Conservation (phyloP, 2,113 vertebrate species). For the Spea multiplicata region DNA sequence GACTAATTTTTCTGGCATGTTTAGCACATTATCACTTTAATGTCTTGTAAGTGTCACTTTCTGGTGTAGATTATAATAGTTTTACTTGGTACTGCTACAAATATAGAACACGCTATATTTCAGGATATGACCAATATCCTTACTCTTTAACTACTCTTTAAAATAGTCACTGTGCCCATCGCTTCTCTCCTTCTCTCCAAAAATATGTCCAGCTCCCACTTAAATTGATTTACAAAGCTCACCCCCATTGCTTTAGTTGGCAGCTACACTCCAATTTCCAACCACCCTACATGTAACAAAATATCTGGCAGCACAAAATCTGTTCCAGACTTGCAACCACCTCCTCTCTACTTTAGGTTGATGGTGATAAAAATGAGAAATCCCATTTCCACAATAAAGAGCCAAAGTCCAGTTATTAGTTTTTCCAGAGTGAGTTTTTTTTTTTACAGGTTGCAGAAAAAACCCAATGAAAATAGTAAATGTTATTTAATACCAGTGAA, state of each 20-base stretch:
- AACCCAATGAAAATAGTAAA: not conserved
- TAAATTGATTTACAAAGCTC: slow-evolving; percentile 30
- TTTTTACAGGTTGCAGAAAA: slow-evolving; percentile 5
- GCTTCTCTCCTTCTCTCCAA: slow-evolving; percentile 9
- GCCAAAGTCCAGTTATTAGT: slow-evolving; percentile 28
- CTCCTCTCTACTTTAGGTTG: slow-evolving; percentile 19
- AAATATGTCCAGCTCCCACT: slow-evolving; percentile 22
- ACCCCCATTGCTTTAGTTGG: slow-evolving; percentile 32
- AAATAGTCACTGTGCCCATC: slow-evolving; percentile 26
- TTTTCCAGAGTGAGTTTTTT: slow-evolving; percentile 21
- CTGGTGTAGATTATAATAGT: not conserved
- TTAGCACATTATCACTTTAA: not conserved
- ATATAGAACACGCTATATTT: not conserved
- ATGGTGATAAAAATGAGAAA: slow-evolving; percentile 26
- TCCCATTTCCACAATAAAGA: slow-evolving; percentile 25
- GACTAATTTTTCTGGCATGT: not conserved
- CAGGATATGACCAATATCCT: slow-evolving; percentile 24
- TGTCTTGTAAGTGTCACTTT: not conserved
- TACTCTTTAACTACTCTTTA: not conserved
- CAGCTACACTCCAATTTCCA: slow-evolving; percentile 19
- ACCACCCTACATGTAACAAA: slow-evolving; percentile 27
- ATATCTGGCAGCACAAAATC: slow-evolving; percentile 25
- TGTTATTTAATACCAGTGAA: not conserved
- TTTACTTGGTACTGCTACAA: not conserved
- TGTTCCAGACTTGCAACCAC: slow-evolving; percentile 25